Conservation (phyloP, 1,140 invertebrate genomes). For the Drosophila orena region DNA sequence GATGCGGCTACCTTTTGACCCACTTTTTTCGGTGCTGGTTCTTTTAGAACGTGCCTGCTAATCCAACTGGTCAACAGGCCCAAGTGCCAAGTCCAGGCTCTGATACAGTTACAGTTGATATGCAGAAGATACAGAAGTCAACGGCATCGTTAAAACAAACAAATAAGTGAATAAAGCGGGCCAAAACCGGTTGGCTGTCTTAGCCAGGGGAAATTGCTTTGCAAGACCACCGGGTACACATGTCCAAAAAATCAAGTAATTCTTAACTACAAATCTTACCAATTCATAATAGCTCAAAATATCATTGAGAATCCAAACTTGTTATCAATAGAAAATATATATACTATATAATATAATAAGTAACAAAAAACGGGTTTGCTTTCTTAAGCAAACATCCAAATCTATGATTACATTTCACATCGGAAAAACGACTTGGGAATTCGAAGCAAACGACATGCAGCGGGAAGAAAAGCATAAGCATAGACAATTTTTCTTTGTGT, state of each 20-base stretch:
- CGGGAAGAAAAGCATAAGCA: background rate
- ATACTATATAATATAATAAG: too few relatives aligned
- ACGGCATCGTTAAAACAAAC: constrained; percentile 62
- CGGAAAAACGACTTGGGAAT: background rate
- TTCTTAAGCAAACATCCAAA: too few relatives aligned
- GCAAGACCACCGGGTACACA: constrained; percentile 49
- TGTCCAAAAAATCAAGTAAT: constrained; percentile 1
- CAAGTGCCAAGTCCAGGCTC: constrained; percentile 41
- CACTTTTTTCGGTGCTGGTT: constrained; percentile 41
- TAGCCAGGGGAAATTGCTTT: constrained; percentile 50
- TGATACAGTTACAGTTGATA: constrained; percentile 68
- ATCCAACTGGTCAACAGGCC: constrained; percentile 69
- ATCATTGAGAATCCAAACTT: too few relatives aligned
- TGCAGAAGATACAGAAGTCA: constrained; percentile 55
- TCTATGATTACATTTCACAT: background rate
- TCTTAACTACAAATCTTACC: too few relatives aligned
- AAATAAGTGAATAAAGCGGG: constrained; percentile 68
- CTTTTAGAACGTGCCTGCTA: constrained; percentile 74
- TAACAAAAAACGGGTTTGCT: too few relatives aligned
- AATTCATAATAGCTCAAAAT: too few relatives aligned
- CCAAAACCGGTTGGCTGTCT: constrained; percentile 38
- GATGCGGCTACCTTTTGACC: constrained; percentile 31
- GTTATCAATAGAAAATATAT: too few relatives aligned
- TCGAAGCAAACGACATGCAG: background rate
- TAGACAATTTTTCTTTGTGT: constrained; percentile 15